These are phyloP conservation scores for Melanophora roralis DNA, from an alignment of 2,888 invertebrate genomes.

Conservation along the genomic window DNA sequence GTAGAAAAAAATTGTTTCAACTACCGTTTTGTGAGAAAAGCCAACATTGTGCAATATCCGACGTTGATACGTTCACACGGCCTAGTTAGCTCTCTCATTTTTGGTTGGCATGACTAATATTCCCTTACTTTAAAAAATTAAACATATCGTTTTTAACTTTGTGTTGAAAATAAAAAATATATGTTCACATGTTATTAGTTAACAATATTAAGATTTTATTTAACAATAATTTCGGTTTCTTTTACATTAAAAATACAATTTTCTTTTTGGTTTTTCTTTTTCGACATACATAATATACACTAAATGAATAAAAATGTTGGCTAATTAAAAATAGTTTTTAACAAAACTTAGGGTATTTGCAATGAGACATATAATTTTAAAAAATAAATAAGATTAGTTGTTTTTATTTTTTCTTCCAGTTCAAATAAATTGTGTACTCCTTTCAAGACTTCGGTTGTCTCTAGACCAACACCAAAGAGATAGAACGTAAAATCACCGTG, in stretches of 20 bases:
- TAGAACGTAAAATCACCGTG: background rate
- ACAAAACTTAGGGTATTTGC: background rate
- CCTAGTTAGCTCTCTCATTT: too few species aligned
- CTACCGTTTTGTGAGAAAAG: too few species aligned
- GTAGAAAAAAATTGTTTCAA: too few species aligned
- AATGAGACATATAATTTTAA: too few species aligned
- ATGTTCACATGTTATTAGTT: background rate
- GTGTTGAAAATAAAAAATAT: too few species aligned
- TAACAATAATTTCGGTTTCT: slow-evolving; percentile 19
- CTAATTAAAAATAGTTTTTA: slow-evolving; percentile 16
- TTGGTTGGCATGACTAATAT: too few species aligned
- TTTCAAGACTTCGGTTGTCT: background rate
- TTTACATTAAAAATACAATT: background rate
- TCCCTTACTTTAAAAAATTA: too few species aligned
- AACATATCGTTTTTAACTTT: too few species aligned
- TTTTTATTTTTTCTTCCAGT: slow-evolving; percentile 13
- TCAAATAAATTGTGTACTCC: slow-evolving; percentile 18
- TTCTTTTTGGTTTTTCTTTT: background rate
- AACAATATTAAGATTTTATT: slow-evolving; percentile 18
- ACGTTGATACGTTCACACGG: too few species aligned
- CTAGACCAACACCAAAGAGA: slow-evolving; percentile 13
- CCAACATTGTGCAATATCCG: too few species aligned
- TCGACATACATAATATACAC: background rate
- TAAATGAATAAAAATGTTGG: slow-evolving; percentile 3
- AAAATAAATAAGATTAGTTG: slow-evolving; percentile 44